A percentile compares a stretch with the other conserved stretches of the same genome.
These are phyloP conservation scores for Nemotelus nigrinus DNA, from an alignment of 2,888 invertebrate species.

Conservation along the genomic window DNA sequence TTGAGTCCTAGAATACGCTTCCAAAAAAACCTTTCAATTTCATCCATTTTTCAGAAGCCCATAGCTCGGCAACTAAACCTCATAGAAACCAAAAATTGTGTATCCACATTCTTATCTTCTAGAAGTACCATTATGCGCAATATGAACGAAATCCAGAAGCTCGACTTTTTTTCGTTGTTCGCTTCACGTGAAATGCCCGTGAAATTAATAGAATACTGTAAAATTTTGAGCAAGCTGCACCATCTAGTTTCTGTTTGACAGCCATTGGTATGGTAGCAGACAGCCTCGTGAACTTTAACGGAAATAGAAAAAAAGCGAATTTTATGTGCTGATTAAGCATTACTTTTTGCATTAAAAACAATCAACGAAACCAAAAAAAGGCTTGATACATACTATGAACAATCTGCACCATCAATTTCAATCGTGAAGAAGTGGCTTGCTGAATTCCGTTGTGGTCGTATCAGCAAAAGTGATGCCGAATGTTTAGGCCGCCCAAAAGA, in stretches of 20 bases:
- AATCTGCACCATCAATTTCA: neutral
- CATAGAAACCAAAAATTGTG: too few species aligned
- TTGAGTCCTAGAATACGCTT: too few species aligned
- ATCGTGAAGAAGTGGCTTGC: neutral
- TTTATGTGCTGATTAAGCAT: neutral
- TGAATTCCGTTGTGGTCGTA: neutral
- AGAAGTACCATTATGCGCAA: too few species aligned
- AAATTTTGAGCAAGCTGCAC: neutral
- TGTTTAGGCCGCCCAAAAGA: neutral
- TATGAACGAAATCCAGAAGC: too few species aligned
- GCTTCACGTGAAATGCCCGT: too few species aligned
- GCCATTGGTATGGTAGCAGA: too few species aligned
- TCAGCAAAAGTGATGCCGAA: neutral
- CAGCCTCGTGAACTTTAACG: neutral
- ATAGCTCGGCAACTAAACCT: too few species aligned
- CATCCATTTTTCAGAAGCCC: too few species aligned
- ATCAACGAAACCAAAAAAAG: neutral
- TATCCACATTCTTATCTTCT: too few species aligned
- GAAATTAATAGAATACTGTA: neutral
- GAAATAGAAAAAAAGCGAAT: neutral
- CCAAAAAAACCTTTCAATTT: too few species aligned
- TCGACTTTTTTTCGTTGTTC: too few species aligned
- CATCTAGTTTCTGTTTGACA: neutral
- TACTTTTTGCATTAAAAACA: neutral
- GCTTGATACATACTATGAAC: neutral